Conservation (phyloP, 2,113 vertebrate species). For the Bothrops jararaca region DNA sequence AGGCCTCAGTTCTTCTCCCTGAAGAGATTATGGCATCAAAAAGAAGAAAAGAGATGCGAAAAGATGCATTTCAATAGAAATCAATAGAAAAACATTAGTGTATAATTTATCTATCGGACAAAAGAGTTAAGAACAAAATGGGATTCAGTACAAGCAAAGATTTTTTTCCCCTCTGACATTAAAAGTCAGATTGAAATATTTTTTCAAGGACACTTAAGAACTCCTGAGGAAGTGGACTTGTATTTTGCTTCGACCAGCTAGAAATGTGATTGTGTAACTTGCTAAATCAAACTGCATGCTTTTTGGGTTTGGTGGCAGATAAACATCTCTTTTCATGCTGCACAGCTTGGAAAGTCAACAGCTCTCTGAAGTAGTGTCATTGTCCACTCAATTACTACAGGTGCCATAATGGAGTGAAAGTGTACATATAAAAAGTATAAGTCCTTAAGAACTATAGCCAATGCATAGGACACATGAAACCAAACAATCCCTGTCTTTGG, state of each 20-base stretch:
- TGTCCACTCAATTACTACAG: not conserved
- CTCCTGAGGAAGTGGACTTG: not conserved
- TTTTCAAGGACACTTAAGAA: not conserved
- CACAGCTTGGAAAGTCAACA: not conserved
- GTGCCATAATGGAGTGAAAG: not conserved
- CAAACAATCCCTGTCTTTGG: not conserved
- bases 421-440: not conserved
- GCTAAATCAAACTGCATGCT: not conserved
- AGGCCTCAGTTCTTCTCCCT: not conserved
- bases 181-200: not conserved
- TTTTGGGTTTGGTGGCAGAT: not conserved
- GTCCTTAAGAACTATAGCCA: not conserved
- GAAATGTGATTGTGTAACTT: not conserved
- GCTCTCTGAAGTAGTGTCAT: not conserved
- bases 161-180: not conserved
- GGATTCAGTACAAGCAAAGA: not conserved
- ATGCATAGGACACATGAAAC: not conserved
- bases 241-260: not conserved
- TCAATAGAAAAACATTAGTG: not conserved
- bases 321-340: not conserved
- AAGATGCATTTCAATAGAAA: not conserved
- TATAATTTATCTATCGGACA: not conserved
- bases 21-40: not conserved
- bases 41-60: not conserved
- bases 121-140: not conserved